Conservation (phyloP, 2,797 vertebrate genomes). For the Coregonus sp. region DNA sequence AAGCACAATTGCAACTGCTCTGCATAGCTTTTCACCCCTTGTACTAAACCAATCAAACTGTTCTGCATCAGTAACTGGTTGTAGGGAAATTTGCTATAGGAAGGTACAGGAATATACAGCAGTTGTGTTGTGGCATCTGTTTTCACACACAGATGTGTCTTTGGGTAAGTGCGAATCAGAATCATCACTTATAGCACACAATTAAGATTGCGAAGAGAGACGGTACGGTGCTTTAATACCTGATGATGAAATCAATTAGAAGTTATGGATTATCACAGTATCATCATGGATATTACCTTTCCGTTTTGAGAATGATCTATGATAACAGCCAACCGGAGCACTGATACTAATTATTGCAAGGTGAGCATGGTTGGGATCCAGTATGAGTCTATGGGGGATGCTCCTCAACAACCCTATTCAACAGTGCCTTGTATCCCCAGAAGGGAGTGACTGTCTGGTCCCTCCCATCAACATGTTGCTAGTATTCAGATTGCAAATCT, state of each 20-base stretch:
- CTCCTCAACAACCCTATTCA: neutral
- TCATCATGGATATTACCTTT: neutral
- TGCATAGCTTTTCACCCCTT: neutral
- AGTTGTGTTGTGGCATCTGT: too few relatives aligned
- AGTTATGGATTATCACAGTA: neutral
- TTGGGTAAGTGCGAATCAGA: neutral
- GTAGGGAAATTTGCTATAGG: too few relatives aligned
- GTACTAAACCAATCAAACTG: neutral
- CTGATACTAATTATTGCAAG: neutral
- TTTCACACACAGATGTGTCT: too few relatives aligned
- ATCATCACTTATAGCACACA: neutral
- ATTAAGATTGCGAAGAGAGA: neutral
- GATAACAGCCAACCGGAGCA: too few relatives aligned
- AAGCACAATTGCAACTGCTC: neutral
- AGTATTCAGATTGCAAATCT: slow-evolving; percentile 56
- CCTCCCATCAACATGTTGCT: slow-evolving; percentile 49
- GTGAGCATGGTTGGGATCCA: neutral
- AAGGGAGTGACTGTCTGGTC: neutral
- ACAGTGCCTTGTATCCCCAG: neutral
- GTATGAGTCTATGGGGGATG: neutral
- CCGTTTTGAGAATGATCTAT: neutral
- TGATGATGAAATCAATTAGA: neutral
- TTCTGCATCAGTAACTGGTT: neutral
- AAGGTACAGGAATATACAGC: too few relatives aligned
- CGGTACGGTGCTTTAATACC: neutral